These are phyloP conservation scores for Vanessa cardui DNA, from an alignment of 2,888 invertebrate genomes.

Conservation along the genomic window DNA sequence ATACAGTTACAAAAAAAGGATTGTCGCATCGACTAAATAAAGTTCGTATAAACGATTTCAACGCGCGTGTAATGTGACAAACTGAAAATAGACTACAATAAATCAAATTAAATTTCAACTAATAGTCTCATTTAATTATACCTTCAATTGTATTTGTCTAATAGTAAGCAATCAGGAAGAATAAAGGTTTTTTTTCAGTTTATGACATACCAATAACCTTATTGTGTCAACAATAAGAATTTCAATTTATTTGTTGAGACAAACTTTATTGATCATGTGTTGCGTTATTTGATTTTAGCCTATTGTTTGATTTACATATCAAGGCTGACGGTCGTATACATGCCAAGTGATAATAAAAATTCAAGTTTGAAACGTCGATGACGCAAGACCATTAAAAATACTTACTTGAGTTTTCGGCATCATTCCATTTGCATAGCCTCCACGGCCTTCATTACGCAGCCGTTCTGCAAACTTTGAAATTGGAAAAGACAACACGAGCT, in stretches of 20 bases:
- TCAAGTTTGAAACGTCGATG: conserved; percentile 81
- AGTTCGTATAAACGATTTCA: conserved; percentile 39
- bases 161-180: not conserved
- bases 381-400: conserved; percentile 82
- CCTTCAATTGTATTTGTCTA: too few relatives aligned
- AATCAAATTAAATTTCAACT: too few relatives aligned
- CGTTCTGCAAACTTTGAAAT: conserved; percentile 81
- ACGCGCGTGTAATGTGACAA: conserved; percentile 28
- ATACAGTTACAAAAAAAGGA: too few relatives aligned
- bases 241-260: conserved; percentile 66
- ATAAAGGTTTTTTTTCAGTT: conserved; percentile 14
- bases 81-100: too few relatives aligned
- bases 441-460: conserved; percentile 80
- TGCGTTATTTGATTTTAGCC: conserved; percentile 76
- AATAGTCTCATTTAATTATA: too few relatives aligned
- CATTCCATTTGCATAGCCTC: conserved; percentile 78
- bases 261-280: conserved; percentile 73
- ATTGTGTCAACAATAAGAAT: conserved; percentile 53
- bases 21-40: not conserved
- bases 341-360: conserved; percentile 82
- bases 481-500: conserved; percentile 77
- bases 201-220: conserved; percentile 31
- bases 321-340: conserved; percentile 79
- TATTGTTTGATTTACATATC: conserved; percentile 82
- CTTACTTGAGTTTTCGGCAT: conserved; percentile 78